These are phyloP conservation scores for Hycleus cichorii DNA, from an alignment of 1,140 invertebrate species.

Conservation along the genomic window DNA sequence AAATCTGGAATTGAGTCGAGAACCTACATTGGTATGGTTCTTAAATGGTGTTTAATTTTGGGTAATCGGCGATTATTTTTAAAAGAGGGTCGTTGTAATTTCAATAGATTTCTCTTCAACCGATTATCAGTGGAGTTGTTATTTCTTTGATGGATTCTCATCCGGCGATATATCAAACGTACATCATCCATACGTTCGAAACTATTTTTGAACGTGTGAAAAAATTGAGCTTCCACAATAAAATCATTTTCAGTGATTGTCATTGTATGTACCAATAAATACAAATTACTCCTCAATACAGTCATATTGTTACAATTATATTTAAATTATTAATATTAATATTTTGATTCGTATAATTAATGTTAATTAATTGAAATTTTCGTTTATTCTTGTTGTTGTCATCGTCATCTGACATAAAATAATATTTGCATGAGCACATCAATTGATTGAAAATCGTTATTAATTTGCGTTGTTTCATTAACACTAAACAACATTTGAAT, in stretches of 20 bases:
- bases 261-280: slow-evolving; percentile 38
- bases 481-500: slow-evolving; percentile 8
- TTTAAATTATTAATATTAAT: too few relatives aligned
- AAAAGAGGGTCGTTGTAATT: slow-evolving; percentile 23
- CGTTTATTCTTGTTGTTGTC: neutral
- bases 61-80: slow-evolving; percentile 30
- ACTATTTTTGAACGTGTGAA: slow-evolving; percentile 30
- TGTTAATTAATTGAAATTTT: too few relatives aligned
- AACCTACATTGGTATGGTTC: slow-evolving; percentile 37
- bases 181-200: slow-evolving; percentile 12
- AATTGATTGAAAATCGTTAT: neutral
- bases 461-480: slow-evolving; percentile 16
- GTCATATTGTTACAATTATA: neutral
- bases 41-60: slow-evolving; percentile 35
- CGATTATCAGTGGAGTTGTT: neutral
- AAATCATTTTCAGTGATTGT: slow-evolving; percentile 36
- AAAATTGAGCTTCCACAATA: slow-evolving; percentile 36
- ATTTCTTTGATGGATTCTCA: slow-evolving; percentile 24
- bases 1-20: too few relatives aligned
- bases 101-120: slow-evolving; percentile 21
- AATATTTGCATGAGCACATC: neutral
- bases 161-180: slow-evolving; percentile 29
- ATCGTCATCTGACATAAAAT: neutral
- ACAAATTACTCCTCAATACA: slow-evolving; percentile 15
- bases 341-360: too few relatives aligned